These are phyloP conservation scores for Strix aluco DNA, from an alignment of 2,113 vertebrate genomes.

Conservation along the genomic window DNA sequence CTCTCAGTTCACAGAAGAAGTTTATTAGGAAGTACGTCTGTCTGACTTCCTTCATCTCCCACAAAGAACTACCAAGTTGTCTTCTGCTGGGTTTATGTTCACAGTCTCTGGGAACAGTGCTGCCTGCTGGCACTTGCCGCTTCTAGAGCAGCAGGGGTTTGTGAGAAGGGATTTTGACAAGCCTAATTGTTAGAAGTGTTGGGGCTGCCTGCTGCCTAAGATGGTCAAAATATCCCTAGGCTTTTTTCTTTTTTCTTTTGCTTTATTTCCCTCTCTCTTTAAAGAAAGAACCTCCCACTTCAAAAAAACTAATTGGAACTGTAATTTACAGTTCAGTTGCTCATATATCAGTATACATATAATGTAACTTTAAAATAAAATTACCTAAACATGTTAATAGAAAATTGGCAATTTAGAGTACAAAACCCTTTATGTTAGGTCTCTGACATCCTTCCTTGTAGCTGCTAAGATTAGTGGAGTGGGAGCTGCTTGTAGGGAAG, in stretches of 20 bases:
- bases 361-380: not conserved
- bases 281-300: not conserved
- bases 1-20: not conserved
- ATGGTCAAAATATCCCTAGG: not conserved
- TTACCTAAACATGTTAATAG: not conserved
- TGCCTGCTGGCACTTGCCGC: conserved; percentile 23
- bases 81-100: conserved; percentile 20
- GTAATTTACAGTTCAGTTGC: not conserved
- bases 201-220: conserved; percentile 10
- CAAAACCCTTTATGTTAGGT: not conserved
- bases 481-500: not conserved
- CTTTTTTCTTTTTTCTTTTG: not conserved
- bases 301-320: not conserved
- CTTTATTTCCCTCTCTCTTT: not conserved
- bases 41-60: not conserved
- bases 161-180: not conserved
- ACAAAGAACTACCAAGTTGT: conserved; percentile 19
- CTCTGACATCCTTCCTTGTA: not conserved
- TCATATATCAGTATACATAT: not conserved
- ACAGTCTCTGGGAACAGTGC: not conserved
- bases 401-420: not conserved
- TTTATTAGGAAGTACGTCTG: conserved; percentile 1
- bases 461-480: not conserved
- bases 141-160: conserved; percentile 4
- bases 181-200: conserved; percentile 14